These are phyloP conservation scores for Drosophila nigromelanica DNA, from an alignment of 1,140 invertebrate species.

Conservation along the genomic window DNA sequence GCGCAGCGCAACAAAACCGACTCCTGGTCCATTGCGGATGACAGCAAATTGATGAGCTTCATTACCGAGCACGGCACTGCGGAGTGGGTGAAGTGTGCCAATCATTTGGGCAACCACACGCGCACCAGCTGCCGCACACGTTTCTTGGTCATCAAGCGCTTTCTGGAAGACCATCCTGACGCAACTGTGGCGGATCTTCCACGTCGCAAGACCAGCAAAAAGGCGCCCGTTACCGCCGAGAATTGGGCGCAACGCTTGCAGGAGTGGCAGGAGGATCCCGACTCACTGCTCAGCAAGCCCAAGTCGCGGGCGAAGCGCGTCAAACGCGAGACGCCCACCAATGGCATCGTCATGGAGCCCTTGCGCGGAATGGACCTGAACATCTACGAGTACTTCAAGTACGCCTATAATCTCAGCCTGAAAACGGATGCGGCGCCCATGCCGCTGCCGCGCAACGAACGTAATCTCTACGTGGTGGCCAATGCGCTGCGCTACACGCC, in stretches of 20 bases:
- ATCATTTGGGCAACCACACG: constrained; percentile 81
- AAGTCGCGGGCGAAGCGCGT: constrained; percentile 9
- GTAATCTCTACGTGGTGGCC: constrained; percentile 24
- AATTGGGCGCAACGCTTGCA: constrained; percentile 73
- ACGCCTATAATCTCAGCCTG: constrained; percentile 64
- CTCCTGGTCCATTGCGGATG: constrained; percentile 84
- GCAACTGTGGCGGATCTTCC: constrained; percentile 71
- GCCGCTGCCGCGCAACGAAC: constrained; percentile 25
- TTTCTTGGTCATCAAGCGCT: constrained; percentile 81
- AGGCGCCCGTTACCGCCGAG: constrained; percentile 46
- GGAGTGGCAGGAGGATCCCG: constrained; percentile 52
- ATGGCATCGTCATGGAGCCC: neutral
- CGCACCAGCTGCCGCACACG: constrained; percentile 85
- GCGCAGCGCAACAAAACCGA: constrained; percentile 76
- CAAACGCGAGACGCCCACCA: neutral
- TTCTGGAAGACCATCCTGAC: constrained; percentile 75
- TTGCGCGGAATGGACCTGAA: constrained; percentile 35
- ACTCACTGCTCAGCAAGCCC: constrained; percentile 8
- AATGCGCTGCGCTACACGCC: constrained; percentile 31
- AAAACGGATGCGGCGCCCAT: neutral
- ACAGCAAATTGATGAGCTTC: constrained; percentile 82
- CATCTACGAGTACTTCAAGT: constrained; percentile 67
- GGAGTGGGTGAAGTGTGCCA: constrained; percentile 84
- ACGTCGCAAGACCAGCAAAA: constrained; percentile 40
- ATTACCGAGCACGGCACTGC: constrained; percentile 75